Evolutionary conservation across 2,797 vertebrate genomes (phyloP).

Genomic region (Scyliorhinus canicula): DNA sequence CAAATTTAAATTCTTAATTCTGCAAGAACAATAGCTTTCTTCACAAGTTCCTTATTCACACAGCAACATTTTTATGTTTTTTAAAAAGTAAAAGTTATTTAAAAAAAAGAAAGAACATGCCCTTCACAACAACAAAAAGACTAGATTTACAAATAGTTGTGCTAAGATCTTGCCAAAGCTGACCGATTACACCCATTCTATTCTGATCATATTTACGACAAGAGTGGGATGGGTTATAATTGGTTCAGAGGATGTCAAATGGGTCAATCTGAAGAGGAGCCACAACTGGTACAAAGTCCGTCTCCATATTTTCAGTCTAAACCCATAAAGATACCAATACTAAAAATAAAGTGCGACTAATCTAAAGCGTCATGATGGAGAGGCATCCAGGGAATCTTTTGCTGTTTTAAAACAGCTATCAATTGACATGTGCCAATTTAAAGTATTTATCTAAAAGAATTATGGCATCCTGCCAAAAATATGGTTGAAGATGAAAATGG

Average conservation of each 20-base stretch:
- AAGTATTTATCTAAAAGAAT: background rate
- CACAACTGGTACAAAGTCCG: background rate
- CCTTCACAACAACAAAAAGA: background rate
- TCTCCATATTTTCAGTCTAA: background rate
- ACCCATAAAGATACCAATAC: background rate
- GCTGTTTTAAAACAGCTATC: background rate
- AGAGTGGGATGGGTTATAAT: background rate
- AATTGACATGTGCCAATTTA: background rate
- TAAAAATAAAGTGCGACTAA: background rate
- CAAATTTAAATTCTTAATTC: background rate
- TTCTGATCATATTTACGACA: background rate
- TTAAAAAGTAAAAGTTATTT: background rate
- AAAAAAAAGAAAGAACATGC: background rate
- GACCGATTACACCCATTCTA: background rate
- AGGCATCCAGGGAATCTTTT: background rate
- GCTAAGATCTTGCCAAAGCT: background rate
- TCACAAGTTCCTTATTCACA: background rate
- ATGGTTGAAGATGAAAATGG: background rate
- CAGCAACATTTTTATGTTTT: background rate
- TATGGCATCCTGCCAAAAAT: background rate
- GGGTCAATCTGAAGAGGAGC: background rate
- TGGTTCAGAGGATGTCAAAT: conserved; percentile 21
- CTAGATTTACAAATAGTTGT: background rate
- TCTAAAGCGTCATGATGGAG: background rate
- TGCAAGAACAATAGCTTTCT: background rate